Evolutionary conservation across 2,888 invertebrate genomes (phyloP).

Genomic region (Apeira syringaria): DNA sequence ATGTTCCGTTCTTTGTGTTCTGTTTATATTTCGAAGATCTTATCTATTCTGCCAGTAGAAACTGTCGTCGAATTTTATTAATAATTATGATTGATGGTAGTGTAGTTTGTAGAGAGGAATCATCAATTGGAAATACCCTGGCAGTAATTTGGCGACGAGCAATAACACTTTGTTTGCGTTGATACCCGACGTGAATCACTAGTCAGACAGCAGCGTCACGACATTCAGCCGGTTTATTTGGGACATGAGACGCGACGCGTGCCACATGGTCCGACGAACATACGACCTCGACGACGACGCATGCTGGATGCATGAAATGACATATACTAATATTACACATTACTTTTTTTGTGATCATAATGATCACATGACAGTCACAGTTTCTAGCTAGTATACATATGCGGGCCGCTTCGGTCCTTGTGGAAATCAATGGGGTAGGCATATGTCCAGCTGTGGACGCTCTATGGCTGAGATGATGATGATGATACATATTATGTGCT

Average conservation of each 20-base stretch:
- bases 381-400: too few relatives aligned
- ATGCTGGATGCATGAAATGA: slow-evolving; percentile 19
- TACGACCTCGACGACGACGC: slow-evolving; percentile 25
- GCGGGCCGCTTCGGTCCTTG: too few relatives aligned
- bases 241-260: slow-evolving; percentile 43
- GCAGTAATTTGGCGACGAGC: background rate
- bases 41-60: background rate
- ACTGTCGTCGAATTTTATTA: background rate
- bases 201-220: slow-evolving; percentile 26
- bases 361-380: too few relatives aligned
- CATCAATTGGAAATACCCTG: too few relatives aligned
- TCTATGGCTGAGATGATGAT: too few relatives aligned
- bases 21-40: too few relatives aligned
- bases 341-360: too few relatives aligned
- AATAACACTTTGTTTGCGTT: slow-evolving; percentile 2
- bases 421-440: too few relatives aligned
- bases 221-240: slow-evolving; percentile 59
- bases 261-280: slow-evolving; percentile 37
- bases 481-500: too few relatives aligned
- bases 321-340: slow-evolving; percentile 7
- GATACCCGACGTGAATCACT: slow-evolving; percentile 22
- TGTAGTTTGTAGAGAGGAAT: too few relatives aligned
- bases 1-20: background rate
- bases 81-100: too few relatives aligned
- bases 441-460: too few relatives aligned